Percentiles rank a stretch among this genome's conserved stretches.
Conservation (phyloP, 1,140 invertebrate genomes). For the Drosophila navojoa region DNA sequence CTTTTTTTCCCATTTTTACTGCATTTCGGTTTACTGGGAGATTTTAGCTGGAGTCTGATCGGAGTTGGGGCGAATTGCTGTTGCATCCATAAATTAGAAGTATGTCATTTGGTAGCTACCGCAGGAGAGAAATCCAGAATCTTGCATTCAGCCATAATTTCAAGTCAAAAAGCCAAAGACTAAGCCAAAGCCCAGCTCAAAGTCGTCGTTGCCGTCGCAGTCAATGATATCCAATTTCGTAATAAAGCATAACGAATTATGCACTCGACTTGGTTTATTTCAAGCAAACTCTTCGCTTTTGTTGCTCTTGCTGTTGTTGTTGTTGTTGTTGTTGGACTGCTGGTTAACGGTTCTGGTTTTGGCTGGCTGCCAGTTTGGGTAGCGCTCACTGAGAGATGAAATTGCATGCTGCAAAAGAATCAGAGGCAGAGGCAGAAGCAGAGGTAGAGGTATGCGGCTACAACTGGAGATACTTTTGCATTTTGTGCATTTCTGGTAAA, state of each 20-base stretch:
- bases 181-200: conserved; percentile 8
- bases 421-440: neutral
- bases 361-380: conserved; percentile 36
- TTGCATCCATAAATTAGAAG: conserved; percentile 77
- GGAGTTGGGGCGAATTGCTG: conserved; percentile 30
- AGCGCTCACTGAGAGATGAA: conserved; percentile 47
- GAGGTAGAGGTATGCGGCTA: too few species aligned
- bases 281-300: conserved; percentile 40
- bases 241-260: conserved; percentile 83
- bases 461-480: conserved; percentile 47
- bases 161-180: conserved; percentile 42
- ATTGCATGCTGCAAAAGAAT: conserved; percentile 60
- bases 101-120: conserved; percentile 77
- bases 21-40: conserved; percentile 28
- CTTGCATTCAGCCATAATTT: conserved; percentile 67
- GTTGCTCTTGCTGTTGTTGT: conserved; percentile 23
- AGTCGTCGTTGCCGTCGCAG: conserved; percentile 40
- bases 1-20: neutral
- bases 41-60: conserved; percentile 11
- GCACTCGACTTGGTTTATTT: conserved; percentile 82
- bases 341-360: conserved; percentile 71
- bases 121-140: conserved; percentile 47
- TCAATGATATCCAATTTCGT: conserved; percentile 81
- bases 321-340: conserved; percentile 43
- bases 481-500: conserved; percentile 66